Evolutionary conservation across 2,888 invertebrate species (phyloP).

Genomic region (Drosophila merina): DNA sequence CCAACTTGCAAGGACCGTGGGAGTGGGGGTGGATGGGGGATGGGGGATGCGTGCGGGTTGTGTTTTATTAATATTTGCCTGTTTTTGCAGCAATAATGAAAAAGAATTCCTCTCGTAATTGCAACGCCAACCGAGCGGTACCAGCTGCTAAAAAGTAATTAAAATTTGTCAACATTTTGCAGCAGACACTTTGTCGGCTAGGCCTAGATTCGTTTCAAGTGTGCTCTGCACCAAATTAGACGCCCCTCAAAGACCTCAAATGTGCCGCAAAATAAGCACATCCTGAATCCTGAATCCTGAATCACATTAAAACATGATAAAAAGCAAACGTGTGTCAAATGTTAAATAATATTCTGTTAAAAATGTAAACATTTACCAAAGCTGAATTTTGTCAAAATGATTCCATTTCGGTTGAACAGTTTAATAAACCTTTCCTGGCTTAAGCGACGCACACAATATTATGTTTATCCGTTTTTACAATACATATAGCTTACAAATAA

Average conservation of each 20-base stretch:
- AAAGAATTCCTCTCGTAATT: slow-evolving; percentile 71
- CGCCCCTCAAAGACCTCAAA: not conserved
- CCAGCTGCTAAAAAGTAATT: slow-evolving; percentile 66
- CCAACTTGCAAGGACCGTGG: slow-evolving; percentile 42
- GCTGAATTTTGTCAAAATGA: slow-evolving; percentile 19
- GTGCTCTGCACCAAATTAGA: slow-evolving; percentile 1
- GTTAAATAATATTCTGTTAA: slow-evolving; percentile 36
- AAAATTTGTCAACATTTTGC: slow-evolving; percentile 69
- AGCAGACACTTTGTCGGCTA: slow-evolving; percentile 32
- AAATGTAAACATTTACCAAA: slow-evolving; percentile 28
- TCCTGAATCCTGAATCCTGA: slow-evolving; percentile 3
- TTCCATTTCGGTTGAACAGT: slow-evolving; percentile 29
- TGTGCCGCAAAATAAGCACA: not conserved
- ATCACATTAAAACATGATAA: slow-evolving; percentile 8
- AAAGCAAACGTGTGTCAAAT: slow-evolving; percentile 23
- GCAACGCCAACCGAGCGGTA: slow-evolving; percentile 51
- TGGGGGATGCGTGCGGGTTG: slow-evolving; percentile 9
- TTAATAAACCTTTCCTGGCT: not conserved
- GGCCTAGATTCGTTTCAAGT: slow-evolving; percentile 27
- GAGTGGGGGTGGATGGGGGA: slow-evolving; percentile 4
- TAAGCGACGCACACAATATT: slow-evolving; percentile 18
- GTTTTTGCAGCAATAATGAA: slow-evolving; percentile 64
- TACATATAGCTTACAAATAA: slow-evolving; percentile 31
- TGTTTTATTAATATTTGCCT: slow-evolving; percentile 42
- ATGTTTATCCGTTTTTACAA: slow-evolving; percentile 30